phyloP scores from a whole-genome alignment of 2,888 invertebrate species.

The Nectonema munidae region DNA sequence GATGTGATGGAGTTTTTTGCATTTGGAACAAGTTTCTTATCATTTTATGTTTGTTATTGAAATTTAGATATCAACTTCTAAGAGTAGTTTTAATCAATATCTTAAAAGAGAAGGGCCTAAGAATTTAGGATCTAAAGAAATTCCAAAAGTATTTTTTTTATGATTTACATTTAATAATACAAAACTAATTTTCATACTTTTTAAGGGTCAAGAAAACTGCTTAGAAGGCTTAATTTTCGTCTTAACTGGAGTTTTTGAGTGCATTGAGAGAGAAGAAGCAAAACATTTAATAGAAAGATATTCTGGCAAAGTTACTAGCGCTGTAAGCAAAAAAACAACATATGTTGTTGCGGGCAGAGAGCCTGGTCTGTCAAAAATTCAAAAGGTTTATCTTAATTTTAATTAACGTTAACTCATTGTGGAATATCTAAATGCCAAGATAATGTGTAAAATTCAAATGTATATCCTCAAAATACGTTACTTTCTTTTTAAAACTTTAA shows the following conservation, averaged over 20 bases:
- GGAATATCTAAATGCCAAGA: conserved; percentile 11
- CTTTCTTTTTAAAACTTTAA: too few relatives aligned
- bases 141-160: conserved; percentile 30
- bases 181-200: neutral
- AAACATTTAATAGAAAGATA: conserved; percentile 38
- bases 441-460: too few relatives aligned
- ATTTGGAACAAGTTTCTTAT: too few relatives aligned
- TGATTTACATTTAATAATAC: neutral
- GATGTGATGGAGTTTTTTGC: too few relatives aligned
- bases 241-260: conserved; percentile 53
- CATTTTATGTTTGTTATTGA: too few relatives aligned
- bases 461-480: too few relatives aligned
- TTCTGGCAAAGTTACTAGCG: conserved; percentile 41
- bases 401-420: neutral
- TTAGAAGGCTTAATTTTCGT: conserved; percentile 25
- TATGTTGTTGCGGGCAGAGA: conserved; percentile 54
- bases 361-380: conserved; percentile 46
- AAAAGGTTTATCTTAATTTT: conserved; percentile 27
- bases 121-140: conserved; percentile 44
- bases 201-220: conserved; percentile 24
- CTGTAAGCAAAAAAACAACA: conserved; percentile 42
- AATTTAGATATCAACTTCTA: too few relatives aligned
- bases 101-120: conserved; percentile 36
- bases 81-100: too few relatives aligned
- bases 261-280: conserved; percentile 47